These are phyloP conservation scores for Azemiops feae DNA, from an alignment of 2,113 vertebrate genomes.

Conservation along the genomic window DNA sequence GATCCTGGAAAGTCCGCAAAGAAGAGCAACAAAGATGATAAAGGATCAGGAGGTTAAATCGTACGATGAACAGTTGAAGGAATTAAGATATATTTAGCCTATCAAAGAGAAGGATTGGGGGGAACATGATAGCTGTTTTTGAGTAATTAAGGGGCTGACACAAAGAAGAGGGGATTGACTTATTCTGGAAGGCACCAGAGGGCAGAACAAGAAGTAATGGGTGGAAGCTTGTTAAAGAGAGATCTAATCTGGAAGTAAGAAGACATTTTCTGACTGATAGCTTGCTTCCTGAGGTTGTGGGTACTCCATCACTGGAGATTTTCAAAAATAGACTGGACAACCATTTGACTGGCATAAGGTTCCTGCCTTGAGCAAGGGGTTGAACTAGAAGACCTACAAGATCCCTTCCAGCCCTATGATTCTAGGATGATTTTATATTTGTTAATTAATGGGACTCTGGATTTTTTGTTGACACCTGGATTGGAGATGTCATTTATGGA, in stretches of 20 bases:
- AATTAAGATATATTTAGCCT: neutral
- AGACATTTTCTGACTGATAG: neutral
- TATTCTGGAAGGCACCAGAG: neutral
- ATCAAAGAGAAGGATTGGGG: neutral
- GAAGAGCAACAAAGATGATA: neutral
- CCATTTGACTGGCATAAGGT: neutral
- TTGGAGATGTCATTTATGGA: neutral
- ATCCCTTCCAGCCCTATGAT: neutral
- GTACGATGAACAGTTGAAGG: neutral
- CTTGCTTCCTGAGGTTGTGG: neutral
- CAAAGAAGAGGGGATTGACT: neutral
- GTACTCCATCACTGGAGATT: neutral
- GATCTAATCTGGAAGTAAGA: neutral
- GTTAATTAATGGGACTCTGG: neutral
- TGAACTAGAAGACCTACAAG: neutral
- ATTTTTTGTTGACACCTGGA: neutral
- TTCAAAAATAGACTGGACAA: neutral
- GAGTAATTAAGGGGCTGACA: neutral
- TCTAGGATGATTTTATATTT: neutral
- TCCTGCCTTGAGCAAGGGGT: neutral
- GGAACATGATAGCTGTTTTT: neutral
- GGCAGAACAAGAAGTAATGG: neutral
- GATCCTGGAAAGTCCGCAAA: neutral
- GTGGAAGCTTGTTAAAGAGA: neutral
- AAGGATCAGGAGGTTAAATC: neutral